Evolutionary conservation across 2,797 vertebrate species (phyloP).

Genomic region (Epinephelus awoara): DNA sequence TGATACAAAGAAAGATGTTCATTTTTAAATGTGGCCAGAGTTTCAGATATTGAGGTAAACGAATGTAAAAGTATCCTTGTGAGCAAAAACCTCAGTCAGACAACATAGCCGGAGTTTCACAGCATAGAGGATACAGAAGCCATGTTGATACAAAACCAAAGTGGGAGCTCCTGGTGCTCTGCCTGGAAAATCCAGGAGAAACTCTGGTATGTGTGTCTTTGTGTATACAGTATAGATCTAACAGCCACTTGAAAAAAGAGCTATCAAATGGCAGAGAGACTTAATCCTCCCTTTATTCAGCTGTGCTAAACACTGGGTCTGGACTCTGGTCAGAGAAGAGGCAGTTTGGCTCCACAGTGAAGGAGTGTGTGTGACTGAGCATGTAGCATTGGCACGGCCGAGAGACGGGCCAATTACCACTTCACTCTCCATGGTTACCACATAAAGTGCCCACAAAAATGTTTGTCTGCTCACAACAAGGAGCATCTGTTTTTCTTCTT

Average conservation of each 20-base stretch:
- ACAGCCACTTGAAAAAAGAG: conserved; percentile 69
- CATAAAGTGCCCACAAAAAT: conserved; percentile 77
- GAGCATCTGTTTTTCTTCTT: conserved; percentile 65
- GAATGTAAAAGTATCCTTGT: too few relatives aligned
- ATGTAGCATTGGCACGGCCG: conserved; percentile 51
- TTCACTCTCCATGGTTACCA: conserved; percentile 80
- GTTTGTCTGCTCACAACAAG: conserved; percentile 72
- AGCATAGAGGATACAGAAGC: conserved; percentile 13
- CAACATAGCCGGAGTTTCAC: neutral
- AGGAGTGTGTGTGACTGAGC: conserved; percentile 62
- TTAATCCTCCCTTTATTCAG: conserved; percentile 77
- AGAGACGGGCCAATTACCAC: conserved; percentile 72
- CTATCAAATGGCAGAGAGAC: conserved; percentile 69
- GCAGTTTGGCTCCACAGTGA: conserved; percentile 58
- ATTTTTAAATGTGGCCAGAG: too few relatives aligned
- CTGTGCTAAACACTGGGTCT: conserved; percentile 67
- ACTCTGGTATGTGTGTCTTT: conserved; percentile 63
- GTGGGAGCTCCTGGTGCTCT: conserved; percentile 23
- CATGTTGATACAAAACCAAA: conserved; percentile 40
- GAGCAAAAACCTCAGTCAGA: too few relatives aligned
- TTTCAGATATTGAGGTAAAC: too few relatives aligned
- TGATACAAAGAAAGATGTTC: too few relatives aligned
- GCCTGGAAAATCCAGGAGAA: conserved; percentile 45
- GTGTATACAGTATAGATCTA: conserved; percentile 66
- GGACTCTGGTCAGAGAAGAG: conserved; percentile 59